phyloP scores from a whole-genome alignment of 2,888 invertebrate species.

The Cataglyphis rosenhaueri region DNA sequence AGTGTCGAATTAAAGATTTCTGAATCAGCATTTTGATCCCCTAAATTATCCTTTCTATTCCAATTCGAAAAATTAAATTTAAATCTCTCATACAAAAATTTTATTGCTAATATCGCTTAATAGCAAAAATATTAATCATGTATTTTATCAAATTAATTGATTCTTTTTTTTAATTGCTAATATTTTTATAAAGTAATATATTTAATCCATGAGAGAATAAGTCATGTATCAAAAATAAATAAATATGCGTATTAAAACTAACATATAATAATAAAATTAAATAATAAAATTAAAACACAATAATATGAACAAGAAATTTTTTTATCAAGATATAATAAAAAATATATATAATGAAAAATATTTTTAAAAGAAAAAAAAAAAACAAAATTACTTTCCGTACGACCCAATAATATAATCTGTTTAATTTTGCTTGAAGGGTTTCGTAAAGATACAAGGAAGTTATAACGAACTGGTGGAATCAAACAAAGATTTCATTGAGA shows the following conservation, averaged over 20 bases:
- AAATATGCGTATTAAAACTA: neutral
- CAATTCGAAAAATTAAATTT: neutral
- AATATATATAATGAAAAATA: neutral
- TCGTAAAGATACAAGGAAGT: conserved; percentile 59
- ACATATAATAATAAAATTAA: neutral
- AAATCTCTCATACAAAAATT: neutral
- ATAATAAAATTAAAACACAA: too few species aligned
- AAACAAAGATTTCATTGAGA: conserved; percentile 48
- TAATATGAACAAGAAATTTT: neutral
- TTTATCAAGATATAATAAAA: neutral
- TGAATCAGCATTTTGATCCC: neutral
- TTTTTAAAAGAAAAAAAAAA: too few species aligned
- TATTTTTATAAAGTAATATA: neutral
- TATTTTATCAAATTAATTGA: neutral
- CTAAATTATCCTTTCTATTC: neutral
- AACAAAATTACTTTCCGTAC: too few species aligned
- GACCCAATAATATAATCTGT: neutral
- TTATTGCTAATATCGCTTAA: neutral
- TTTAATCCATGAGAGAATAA: neutral
- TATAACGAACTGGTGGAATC: conserved; percentile 49
- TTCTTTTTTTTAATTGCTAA: neutral
- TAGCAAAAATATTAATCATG: neutral
- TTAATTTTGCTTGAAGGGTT: conserved; percentile 58
- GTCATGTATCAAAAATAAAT: neutral
- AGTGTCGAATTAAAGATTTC: conserved; percentile 57